Base-by-base conservation (phyloP, 2,797 vertebrate species). In the Lacerta bilineata region DNA sequence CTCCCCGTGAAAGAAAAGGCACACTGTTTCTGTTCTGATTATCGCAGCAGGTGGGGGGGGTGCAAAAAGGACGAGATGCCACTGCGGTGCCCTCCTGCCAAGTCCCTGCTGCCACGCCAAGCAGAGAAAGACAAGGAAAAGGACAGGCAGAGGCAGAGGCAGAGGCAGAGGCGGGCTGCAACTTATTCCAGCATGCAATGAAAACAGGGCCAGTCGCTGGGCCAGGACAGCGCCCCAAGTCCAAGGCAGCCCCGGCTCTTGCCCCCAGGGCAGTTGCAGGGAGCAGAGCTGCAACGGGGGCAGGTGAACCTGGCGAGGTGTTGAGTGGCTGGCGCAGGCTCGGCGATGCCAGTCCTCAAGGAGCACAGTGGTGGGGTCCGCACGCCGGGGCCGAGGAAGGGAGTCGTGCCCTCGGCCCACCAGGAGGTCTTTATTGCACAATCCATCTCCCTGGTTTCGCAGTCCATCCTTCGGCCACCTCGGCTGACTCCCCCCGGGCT, bases 181-280 rank as follows among this genome's bases (percentile, higher is more conserved):
- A 29, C 17, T 36, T 82, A 85, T 7, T 83, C 15, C 79, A 83
- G 43, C 41, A 55, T 46, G 55, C 29, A 41, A 87, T 83, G 92
- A 88, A 88, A 59, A 25, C 13, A 13, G 5, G 3, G 20, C 55
- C 33, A 25, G 66, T 41, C 8, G 9, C 43, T 18, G 6, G 2
- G 27, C 39, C 46, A 39, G 41, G 2, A 17, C 8, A 36, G 84
- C 77, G 1, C 77, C 13, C 50, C 9, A 27, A 13, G 9, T 17
- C n/a, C 64, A 69, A 3, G 27, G 39, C 39, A 18, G 15, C 61
- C 29, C 36, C 36, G 10, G 5, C 50, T 33, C 8, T 50, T 25
- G 33, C 8, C 20, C 43, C 72, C 18, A 8, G n/a, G 69, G 8
- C 4, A 10, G 1, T 18, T 41, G 25, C 5, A n/a, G 5, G 41